A percentile compares a stretch with the other conserved stretches of the same genome.
phyloP scores from a whole-genome alignment of 2,113 vertebrate species.

The Dendrocopos noguchii region DNA sequence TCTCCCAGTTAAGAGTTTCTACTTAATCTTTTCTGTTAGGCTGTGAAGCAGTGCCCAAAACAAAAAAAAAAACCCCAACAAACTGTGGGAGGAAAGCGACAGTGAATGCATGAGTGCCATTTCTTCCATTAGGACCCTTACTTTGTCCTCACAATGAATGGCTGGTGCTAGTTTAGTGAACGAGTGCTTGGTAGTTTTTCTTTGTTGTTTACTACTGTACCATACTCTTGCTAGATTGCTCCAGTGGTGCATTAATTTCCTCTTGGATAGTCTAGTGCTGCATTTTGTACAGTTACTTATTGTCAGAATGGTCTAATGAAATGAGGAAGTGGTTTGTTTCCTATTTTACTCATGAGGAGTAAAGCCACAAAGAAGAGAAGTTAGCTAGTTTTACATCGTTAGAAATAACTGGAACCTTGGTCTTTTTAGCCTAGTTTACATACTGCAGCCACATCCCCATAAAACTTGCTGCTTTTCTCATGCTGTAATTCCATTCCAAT shows the following conservation, averaged over 20 bases:
- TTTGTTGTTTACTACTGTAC: neutral
- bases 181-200: neutral
- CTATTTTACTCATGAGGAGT: neutral
- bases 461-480: neutral
- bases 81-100: neutral
- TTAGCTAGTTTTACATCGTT: neutral
- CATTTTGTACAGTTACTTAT: constrained; percentile 9
- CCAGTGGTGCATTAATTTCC: neutral
- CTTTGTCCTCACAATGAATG: neutral
- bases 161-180: neutral
- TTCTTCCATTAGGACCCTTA: neutral
- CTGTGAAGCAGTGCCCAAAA: neutral
- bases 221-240: neutral
- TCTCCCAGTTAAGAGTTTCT: neutral
- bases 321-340: constrained; percentile 54
- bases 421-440: constrained; percentile 22
- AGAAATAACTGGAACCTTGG: constrained; percentile 8
- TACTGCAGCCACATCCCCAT: neutral
- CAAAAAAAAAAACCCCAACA: neutral
- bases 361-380: neutral
- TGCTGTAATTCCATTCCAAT: neutral
- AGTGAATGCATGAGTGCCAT: neutral
- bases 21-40: neutral
- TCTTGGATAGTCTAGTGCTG: neutral
- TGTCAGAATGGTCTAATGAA: neutral